Percentiles rank a stretch among this genome's conserved stretches.
phyloP scores from a whole-genome alignment of 2,113 vertebrate genomes.

The Corynorhinus townsendii region DNA sequence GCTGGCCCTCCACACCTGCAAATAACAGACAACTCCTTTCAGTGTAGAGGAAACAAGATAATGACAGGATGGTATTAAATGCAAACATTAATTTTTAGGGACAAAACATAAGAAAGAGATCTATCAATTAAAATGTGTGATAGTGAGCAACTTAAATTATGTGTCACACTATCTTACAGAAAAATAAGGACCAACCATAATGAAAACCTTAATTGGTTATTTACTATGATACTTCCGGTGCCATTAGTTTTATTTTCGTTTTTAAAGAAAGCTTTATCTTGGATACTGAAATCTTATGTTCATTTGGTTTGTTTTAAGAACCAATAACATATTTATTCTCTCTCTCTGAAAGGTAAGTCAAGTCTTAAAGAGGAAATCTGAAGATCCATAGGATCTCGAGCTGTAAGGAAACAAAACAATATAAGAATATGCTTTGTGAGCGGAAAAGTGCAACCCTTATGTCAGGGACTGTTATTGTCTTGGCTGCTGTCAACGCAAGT shows the following conservation, averaged over 20 bases:
- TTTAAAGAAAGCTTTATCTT: conserved; percentile 62
- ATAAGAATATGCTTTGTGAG: conserved; percentile 16
- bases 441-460: neutral
- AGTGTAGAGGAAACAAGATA: conserved; percentile 80
- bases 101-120: conserved; percentile 77
- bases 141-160: conserved; percentile 72
- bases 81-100: conserved; percentile 80
- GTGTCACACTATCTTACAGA: conserved; percentile 61
- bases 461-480: neutral
- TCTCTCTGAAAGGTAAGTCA: conserved; percentile 49
- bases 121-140: conserved; percentile 78
- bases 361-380: conserved; percentile 23
- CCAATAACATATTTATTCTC: neutral
- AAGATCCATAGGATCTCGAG: neutral
- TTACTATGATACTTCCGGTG: conserved; percentile 61
- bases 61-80: conserved; percentile 77
- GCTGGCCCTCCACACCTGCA: conserved; percentile 79
- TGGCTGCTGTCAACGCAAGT: neutral
- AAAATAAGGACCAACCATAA: conserved; percentile 65
- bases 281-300: conserved; percentile 29
- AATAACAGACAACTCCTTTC: conserved; percentile 76
- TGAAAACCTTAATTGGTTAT: conserved; percentile 73
- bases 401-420: conserved; percentile 7
- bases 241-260: conserved; percentile 56
- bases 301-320: conserved; percentile 44